Conservation (phyloP, 2,888 invertebrate species). For the Eustalomyia histrio region DNA sequence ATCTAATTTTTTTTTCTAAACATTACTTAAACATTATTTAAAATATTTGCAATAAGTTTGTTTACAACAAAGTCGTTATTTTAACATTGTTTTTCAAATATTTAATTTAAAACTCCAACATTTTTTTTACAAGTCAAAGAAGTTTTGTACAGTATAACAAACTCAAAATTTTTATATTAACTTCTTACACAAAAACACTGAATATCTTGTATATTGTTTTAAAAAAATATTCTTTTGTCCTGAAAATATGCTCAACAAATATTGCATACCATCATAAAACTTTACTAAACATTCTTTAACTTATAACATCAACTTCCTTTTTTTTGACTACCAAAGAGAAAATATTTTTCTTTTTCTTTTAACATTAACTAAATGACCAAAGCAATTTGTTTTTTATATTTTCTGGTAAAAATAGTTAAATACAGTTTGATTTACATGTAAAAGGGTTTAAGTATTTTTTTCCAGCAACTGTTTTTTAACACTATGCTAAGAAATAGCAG, state of each 20-base stretch:
- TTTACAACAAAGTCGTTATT: background rate
- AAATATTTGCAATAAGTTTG: too few relatives aligned
- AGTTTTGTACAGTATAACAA: too few relatives aligned
- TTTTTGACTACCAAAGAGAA: background rate
- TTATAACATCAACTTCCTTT: background rate
- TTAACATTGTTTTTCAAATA: background rate
- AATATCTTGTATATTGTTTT: background rate
- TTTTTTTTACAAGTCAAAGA: background rate
- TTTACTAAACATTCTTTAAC: background rate
- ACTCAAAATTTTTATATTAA: too few relatives aligned
- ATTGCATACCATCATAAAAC: background rate
- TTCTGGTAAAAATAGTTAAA: background rate
- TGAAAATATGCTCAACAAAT: background rate
- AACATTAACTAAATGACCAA: background rate
- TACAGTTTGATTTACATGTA: background rate
- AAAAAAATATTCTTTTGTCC: background rate
- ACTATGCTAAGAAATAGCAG: background rate
- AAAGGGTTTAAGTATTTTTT: background rate
- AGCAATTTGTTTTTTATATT: background rate
- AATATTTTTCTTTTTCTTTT: background rate
- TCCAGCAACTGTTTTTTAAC: background rate
- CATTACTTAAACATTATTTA: too few relatives aligned
- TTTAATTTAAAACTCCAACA: background rate
- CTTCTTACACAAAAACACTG: background rate
- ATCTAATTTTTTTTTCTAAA: too few relatives aligned